Conservation (phyloP, 2,797 vertebrate species). For the Lepilemur septentrionalis region DNA sequence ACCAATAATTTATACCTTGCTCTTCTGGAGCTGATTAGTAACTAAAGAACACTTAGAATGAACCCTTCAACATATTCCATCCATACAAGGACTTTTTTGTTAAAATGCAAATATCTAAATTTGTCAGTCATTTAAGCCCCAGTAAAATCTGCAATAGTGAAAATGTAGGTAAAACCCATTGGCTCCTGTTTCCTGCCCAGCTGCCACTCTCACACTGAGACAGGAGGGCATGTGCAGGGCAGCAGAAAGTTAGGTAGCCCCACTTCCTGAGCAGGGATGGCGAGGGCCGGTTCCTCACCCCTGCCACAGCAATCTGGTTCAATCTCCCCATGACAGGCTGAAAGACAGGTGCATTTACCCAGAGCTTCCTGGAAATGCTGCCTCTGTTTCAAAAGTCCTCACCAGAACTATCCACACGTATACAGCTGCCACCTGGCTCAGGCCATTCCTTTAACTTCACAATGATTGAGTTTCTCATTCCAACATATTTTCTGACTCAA, state of each 20-base stretch:
- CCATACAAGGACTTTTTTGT: background rate
- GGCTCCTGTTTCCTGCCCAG: background rate
- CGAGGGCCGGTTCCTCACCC: fast-evolving
- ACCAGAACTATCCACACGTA: too few relatives aligned
- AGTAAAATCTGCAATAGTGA: background rate
- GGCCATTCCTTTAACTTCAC: too few relatives aligned
- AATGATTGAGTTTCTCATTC: background rate
- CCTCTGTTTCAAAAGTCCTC: background rate
- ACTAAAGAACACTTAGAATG: background rate
- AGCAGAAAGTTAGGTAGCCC: background rate
- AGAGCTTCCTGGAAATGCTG: too few relatives aligned
- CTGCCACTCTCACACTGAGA: too few relatives aligned
- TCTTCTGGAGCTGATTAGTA: background rate
- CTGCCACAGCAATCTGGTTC: background rate
- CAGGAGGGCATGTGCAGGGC: background rate
- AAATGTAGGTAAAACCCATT: background rate
- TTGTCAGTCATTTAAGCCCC: background rate
- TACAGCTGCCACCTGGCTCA: background rate
- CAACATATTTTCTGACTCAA: background rate
- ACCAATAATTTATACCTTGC: background rate
- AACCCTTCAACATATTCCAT: background rate
- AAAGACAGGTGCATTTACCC: background rate
- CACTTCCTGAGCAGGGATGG: background rate
- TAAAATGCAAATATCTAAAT: background rate
- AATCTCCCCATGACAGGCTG: background rate